phyloP scores from a whole-genome alignment of 2,113 vertebrate species.

The Pygoscelis antarcticus region DNA sequence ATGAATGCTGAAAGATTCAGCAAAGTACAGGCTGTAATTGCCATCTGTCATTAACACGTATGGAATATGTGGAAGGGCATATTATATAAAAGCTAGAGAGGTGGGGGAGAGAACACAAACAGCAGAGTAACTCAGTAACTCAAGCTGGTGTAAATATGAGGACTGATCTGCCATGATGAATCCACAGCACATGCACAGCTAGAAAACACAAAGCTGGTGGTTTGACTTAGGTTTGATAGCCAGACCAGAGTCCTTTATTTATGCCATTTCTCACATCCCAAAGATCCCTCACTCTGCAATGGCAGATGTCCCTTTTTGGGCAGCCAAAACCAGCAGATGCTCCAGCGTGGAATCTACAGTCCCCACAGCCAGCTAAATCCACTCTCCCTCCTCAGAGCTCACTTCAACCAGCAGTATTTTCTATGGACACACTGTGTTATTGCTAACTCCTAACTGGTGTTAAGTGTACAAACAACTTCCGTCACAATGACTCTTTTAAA shows the following conservation, averaged over 20 bases:
- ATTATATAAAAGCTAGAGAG: conserved; percentile 34
- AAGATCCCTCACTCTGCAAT: neutral
- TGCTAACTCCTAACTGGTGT: neutral
- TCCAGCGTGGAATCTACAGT: neutral
- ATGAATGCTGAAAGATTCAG: conserved; percentile 16
- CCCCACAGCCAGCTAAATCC: neutral
- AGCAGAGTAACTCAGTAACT: neutral
- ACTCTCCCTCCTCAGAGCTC: neutral
- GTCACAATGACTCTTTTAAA: neutral
- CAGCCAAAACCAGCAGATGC: neutral
- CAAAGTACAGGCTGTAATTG: conserved; percentile 52
- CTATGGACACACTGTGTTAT: neutral
- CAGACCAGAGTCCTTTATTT: neutral
- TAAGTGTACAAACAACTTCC: neutral
- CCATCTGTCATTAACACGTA: conserved; percentile 57
- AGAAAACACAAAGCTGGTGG: neutral
- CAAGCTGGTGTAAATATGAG: neutral
- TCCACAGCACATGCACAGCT: neutral
- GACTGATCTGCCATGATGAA: neutral
- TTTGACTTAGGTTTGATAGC: neutral
- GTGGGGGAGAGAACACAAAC: neutral
- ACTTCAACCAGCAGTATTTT: neutral
- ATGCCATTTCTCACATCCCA: neutral
- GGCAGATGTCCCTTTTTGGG: neutral
- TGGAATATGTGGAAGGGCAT: conserved; percentile 11